A percentile compares a stretch with the other conserved stretches of the same genome.
Conservation (phyloP, 2,113 vertebrate genomes). For the Sorex araneus region DNA sequence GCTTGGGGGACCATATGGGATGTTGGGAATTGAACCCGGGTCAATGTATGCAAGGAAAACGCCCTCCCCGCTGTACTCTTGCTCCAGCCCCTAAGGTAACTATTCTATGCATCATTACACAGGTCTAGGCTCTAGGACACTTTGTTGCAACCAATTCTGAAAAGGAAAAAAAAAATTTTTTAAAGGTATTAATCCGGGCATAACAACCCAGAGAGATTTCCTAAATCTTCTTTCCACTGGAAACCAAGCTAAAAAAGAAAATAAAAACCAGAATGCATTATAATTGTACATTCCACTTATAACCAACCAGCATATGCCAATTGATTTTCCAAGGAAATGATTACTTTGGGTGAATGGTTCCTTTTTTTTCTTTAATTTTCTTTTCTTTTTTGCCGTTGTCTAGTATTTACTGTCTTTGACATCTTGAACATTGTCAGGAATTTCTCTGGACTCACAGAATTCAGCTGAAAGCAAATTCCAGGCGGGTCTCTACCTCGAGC, state of each 20-base stretch:
- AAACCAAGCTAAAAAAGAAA: slow-evolving; percentile 78
- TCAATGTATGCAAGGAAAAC: too few species aligned
- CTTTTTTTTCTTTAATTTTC: neutral
- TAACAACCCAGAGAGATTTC: slow-evolving; percentile 74
- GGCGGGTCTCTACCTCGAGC: slow-evolving; percentile 57
- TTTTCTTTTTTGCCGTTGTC: neutral
- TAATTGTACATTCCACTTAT: slow-evolving; percentile 80
- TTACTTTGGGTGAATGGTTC: slow-evolving; percentile 61
- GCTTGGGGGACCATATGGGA: too few species aligned
- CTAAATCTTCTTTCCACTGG: slow-evolving; percentile 75
- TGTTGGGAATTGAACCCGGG: too few species aligned
- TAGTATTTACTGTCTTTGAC: slow-evolving; percentile 60
- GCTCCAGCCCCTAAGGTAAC: too few species aligned
- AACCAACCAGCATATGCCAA: slow-evolving; percentile 74
- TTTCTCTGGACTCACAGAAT: slow-evolving; percentile 57
- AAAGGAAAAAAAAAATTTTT: slow-evolving; percentile 64
- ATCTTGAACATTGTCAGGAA: slow-evolving; percentile 52
- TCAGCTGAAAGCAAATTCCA: slow-evolving; percentile 78
- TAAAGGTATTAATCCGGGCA: slow-evolving; percentile 64
- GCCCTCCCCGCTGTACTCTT: too few species aligned
- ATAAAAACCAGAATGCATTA: slow-evolving; percentile 78
- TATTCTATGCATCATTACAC: neutral
- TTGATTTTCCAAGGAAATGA: slow-evolving; percentile 80
- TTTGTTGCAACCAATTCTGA: slow-evolving; percentile 65
- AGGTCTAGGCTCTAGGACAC: slow-evolving; percentile 41